Evolutionary conservation across 1,140 invertebrate genomes (phyloP), one percentile per base, ranked within the genome.

Genomic region (Drosophila chauvacae): DNA sequence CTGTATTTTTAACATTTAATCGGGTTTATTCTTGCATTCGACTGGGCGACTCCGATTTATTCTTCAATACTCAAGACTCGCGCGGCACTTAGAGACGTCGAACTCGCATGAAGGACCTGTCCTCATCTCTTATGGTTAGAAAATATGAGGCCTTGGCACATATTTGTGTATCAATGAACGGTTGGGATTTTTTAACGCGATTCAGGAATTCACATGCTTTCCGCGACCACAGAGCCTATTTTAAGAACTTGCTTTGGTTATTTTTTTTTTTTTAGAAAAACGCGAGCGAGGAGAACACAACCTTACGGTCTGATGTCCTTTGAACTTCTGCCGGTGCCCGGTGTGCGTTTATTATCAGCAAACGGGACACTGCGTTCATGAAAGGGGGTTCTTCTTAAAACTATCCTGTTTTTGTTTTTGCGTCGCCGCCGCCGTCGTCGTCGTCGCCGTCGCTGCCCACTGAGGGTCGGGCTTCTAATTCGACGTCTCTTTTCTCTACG

Each of bases 271-370:
- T 23, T 23, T 23, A 3, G 37, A 10, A 57, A 39, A 59, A 66
- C 59, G 61, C 81, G 77, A 41, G 59, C 62, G 35, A 42, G 39
- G 39, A 56, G 48, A 63, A 64, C 69, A 91, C 88, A 82, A 88
- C 88, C 76, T 91, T 62, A 73, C 88, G 55, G 84, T 74, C 53
- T 82, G 84, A 80, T 91, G 88, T 91, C 81, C 88, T 91, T 91
- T 85, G 62, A 85, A 91, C 88, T 91, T 91, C 88, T 91, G 88
- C 73, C 75, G 78, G 80, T 47, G 75, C 66, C 78, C 57, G 72
- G 58, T 64, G 85, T 76, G 53, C 53, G 53, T 74, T 85, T 90
- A 88, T 85, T 82, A 90, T 88, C 85, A 79, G 61, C 69, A 88
- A 88, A 88, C 81, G 86, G 85, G 85, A 88, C 73, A 90, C 57